phyloP scores from a whole-genome alignment of 1,140 invertebrate species.

The Bombyx mandarina region DNA sequence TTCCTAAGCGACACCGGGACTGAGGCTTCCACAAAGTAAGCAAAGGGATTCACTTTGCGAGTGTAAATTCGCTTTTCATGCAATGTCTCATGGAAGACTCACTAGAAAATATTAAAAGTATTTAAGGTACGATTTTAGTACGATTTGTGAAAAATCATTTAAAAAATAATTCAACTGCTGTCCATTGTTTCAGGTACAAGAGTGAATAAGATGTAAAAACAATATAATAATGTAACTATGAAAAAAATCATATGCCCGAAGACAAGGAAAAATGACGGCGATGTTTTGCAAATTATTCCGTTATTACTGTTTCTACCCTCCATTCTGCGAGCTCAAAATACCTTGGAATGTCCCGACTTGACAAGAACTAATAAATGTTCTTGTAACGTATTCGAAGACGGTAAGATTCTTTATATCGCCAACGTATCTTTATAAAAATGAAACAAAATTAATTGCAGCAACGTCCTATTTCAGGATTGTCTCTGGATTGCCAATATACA shows the following conservation, averaged over 20 bases:
- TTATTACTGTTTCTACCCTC: constrained; percentile 54
- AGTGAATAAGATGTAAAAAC: constrained; percentile 34
- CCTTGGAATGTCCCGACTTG: constrained; percentile 51
- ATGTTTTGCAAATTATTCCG: constrained; percentile 52
- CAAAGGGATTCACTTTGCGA: too few species aligned
- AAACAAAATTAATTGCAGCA: constrained; percentile 2
- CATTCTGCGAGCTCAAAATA: constrained; percentile 63
- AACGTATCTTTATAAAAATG: constrained; percentile 7
- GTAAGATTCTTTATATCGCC: constrained; percentile 29
- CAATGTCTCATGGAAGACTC: too few species aligned
- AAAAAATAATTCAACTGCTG: constrained; percentile 4
- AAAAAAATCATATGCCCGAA: constrained; percentile 50
- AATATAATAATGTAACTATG: constrained; percentile 61
- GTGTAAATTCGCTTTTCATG: too few species aligned
- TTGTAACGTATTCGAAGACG: constrained; percentile 58
- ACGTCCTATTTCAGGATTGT: constrained; percentile 38
- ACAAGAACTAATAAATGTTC: constrained; percentile 58
- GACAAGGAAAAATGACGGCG: constrained; percentile 42
- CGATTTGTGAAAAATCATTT: neutral
- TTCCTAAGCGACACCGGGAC: too few species aligned
- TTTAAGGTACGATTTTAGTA: too few species aligned
- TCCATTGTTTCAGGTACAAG: constrained; percentile 38
- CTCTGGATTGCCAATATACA: constrained; percentile 59
- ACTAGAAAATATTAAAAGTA: too few species aligned
- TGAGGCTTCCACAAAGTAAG: too few species aligned